Conservation (phyloP, 2,888 invertebrate species). For the Clistopyga incitator region DNA sequence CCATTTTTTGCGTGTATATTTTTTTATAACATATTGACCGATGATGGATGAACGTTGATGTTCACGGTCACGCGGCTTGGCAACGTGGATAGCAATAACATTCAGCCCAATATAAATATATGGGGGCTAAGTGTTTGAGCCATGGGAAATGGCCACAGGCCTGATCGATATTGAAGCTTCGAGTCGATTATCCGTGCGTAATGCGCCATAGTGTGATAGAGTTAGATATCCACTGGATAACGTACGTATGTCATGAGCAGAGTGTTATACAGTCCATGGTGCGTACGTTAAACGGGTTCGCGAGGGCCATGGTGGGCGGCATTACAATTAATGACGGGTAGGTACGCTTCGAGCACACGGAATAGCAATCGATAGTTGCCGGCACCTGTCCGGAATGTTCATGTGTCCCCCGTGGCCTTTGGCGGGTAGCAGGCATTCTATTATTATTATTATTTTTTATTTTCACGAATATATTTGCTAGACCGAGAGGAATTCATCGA, state of each 20-base stretch:
- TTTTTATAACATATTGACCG: background rate
- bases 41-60: background rate
- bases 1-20: background rate
- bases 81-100: background rate
- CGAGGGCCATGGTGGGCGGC: constrained; percentile 72
- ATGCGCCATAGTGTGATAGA: constrained; percentile 53
- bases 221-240: constrained; percentile 38
- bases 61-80: background rate
- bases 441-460: constrained; percentile 42
- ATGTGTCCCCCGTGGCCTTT: constrained; percentile 68
- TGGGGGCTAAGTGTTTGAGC: background rate
- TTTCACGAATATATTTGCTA: constrained; percentile 27
- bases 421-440: constrained; percentile 51
- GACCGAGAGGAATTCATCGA: too few relatives aligned
- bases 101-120: background rate
- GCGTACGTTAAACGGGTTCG: constrained; percentile 73
- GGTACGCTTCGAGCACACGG: constrained; percentile 71
- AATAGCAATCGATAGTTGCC: constrained; percentile 79
- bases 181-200: constrained; percentile 73
- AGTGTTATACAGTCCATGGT: constrained; percentile 11
- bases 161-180: constrained; percentile 76
- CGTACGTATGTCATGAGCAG: constrained; percentile 6
- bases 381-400: constrained; percentile 79
- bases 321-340: constrained; percentile 79
- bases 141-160: constrained; percentile 30